phyloP scores from a whole-genome alignment of 1,140 invertebrate species.

The Holotrichia oblita region DNA sequence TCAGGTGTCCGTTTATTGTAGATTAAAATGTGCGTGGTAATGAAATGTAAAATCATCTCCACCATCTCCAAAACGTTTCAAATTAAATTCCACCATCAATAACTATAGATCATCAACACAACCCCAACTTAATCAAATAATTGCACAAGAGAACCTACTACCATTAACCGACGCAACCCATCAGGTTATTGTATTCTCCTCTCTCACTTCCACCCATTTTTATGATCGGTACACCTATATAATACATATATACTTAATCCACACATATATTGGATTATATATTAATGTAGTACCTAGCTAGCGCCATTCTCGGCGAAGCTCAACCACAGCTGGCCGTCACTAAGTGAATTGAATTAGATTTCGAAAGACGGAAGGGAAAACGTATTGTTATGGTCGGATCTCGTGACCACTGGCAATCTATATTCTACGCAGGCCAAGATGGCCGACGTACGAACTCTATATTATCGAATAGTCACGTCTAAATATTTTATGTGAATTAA shows the following conservation, averaged over 20 bases:
- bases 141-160: background rate
- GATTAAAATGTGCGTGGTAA: too few species aligned
- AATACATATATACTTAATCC: background rate
- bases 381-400: slow-evolving; percentile 32
- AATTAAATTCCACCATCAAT: background rate
- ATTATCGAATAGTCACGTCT: background rate
- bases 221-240: background rate
- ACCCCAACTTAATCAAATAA: slow-evolving; percentile 38
- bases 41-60: too few species aligned
- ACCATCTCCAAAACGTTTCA: too few species aligned
- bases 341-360: slow-evolving; percentile 38
- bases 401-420: slow-evolving; percentile 21
- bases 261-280: too few species aligned
- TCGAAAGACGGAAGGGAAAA: slow-evolving; percentile 39
- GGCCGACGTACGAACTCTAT: slow-evolving; percentile 4
- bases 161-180: slow-evolving; percentile 25
- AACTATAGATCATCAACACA: background rate
- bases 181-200: background rate
- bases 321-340: slow-evolving; percentile 3
- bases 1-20: too few species aligned
- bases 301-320: slow-evolving; percentile 1
- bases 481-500: slow-evolving; percentile 22
- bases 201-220: background rate
- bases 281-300: too few species aligned
- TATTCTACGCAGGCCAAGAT: slow-evolving; percentile 27